Conservation (phyloP, 2,888 invertebrate genomes). For the Cephus rjabovi region DNA sequence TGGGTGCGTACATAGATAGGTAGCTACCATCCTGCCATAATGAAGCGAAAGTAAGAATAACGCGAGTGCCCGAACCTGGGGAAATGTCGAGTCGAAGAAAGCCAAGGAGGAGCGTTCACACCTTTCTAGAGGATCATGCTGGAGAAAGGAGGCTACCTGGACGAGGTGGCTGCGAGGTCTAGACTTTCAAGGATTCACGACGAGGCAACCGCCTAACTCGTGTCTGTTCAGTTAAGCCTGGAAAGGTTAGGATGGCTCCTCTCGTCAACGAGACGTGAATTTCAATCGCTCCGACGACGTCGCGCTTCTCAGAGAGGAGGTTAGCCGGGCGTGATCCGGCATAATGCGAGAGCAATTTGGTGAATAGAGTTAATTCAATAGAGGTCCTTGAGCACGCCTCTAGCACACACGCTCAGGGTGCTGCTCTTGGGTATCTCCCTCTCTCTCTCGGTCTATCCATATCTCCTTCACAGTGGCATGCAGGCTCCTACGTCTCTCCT, state of each 20-base stretch:
- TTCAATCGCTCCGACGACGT: conserved; percentile 34
- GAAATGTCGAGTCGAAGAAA: not conserved
- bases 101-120: not conserved
- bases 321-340: conserved; percentile 50
- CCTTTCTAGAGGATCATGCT: not conserved
- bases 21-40: conserved; percentile 16
- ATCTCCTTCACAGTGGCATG: not conserved
- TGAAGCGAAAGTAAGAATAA: conserved; percentile 32
- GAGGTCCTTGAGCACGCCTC: conserved; percentile 46
- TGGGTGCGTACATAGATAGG: conserved; percentile 7
- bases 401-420: not conserved
- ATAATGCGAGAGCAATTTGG: conserved; percentile 55
- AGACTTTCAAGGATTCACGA: not conserved
- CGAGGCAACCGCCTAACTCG: not conserved
- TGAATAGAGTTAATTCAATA: conserved; percentile 56
- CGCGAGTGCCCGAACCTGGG: not conserved
- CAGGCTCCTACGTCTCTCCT: not conserved
- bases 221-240: not conserved
- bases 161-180: not conserved
- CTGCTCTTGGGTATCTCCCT: not conserved
- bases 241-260: not conserved
- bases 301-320: conserved; percentile 26
- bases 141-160: not conserved
- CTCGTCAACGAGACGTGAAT: conserved; percentile 32
- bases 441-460: not conserved